phyloP scores from a whole-genome alignment of 2,888 invertebrate species.

The Odontocolon sp. region DNA sequence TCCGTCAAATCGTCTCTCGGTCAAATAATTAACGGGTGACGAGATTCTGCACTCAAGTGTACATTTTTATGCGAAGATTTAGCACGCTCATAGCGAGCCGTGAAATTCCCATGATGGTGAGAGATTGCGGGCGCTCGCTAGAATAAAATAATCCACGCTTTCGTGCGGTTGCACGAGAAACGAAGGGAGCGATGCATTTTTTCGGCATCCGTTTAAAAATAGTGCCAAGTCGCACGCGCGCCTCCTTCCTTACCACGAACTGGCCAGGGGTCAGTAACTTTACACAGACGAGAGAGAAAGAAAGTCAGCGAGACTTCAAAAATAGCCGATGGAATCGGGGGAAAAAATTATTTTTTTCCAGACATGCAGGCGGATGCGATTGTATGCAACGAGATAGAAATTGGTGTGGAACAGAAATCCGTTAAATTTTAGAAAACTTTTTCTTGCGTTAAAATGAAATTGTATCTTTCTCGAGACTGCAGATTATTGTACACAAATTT shows the following conservation, averaged over 20 bases:
- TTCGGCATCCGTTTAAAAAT: slow-evolving; percentile 77
- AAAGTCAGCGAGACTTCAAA: slow-evolving; percentile 53
- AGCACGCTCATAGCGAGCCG: background rate
- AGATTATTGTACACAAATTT: too few relatives aligned
- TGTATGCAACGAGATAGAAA: too few relatives aligned
- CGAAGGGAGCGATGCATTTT: slow-evolving; percentile 77
- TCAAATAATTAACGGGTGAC: slow-evolving; percentile 49
- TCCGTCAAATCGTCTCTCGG: slow-evolving; percentile 49
- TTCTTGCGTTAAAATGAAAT: too few relatives aligned
- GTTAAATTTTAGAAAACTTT: too few relatives aligned
- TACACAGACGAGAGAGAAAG: slow-evolving; percentile 67
- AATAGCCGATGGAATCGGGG: slow-evolving; percentile 60
- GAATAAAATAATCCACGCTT: slow-evolving; percentile 53
- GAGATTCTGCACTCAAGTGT: slow-evolving; percentile 22
- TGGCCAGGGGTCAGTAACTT: slow-evolving; percentile 81
- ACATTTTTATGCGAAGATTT: slow-evolving; percentile 6
- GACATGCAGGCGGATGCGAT: background rate
- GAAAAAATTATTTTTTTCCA: slow-evolving; percentile 56
- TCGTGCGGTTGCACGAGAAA: slow-evolving; percentile 15
- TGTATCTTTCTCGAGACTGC: too few relatives aligned
- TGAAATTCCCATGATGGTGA: slow-evolving; percentile 52
- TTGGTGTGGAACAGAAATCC: too few relatives aligned
- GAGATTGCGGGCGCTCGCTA: slow-evolving; percentile 39
- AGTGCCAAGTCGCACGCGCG: slow-evolving; percentile 70
- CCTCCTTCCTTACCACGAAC: slow-evolving; percentile 65